These are phyloP conservation scores for Eudasyphora cyanicolor DNA, from an alignment of 2,888 invertebrate species.

Conservation along the genomic window DNA sequence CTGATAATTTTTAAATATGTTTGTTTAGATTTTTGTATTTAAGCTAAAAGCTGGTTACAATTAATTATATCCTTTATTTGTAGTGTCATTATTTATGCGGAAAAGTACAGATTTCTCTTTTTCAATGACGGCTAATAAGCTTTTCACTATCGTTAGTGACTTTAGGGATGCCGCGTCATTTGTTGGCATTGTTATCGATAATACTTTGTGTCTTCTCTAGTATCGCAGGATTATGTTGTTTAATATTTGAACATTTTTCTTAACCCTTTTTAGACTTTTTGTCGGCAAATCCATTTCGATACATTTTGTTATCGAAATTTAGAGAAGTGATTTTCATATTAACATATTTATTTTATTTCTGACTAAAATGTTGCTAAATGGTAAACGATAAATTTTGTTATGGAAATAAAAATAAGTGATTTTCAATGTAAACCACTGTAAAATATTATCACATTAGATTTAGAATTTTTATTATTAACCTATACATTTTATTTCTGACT, in stretches of 20 bases:
- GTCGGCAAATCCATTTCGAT: no score
- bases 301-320: no score
- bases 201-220: background rate
- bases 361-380: no score
- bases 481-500: no score
- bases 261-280: background rate
- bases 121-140: slow-evolving; percentile 10
- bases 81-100: slow-evolving; percentile 9
- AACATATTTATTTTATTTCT: no score
- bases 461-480: no score
- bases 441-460: no score
- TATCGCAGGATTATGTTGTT: background rate
- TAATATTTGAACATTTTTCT: background rate
- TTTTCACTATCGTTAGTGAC: background rate
- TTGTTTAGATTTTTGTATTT: background rate
- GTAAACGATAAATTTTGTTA: no score
- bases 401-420: no score
- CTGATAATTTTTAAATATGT: background rate
- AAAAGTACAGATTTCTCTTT: slow-evolving; percentile 19
- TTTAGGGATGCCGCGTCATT: background rate
- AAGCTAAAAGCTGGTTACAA: background rate
- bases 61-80: background rate
- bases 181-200: background rate
- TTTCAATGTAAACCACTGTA: no score
- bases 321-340: no score